These are phyloP conservation scores for Eupeodes luniger DNA, from an alignment of 2,888 invertebrate genomes.

Conservation along the genomic window DNA sequence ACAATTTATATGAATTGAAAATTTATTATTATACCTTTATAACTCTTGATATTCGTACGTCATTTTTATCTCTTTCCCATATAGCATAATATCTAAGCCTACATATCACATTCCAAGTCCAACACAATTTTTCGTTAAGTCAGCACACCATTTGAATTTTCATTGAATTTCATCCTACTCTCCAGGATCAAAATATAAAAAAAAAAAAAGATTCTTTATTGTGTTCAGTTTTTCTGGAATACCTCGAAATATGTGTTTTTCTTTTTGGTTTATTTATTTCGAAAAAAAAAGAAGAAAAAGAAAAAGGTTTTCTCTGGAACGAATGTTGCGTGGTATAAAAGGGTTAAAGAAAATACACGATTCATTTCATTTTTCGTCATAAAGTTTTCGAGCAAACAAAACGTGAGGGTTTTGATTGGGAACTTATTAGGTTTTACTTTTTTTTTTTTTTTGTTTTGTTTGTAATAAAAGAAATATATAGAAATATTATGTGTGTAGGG, in stretches of 20 bases:
- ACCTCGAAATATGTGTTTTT: conserved; percentile 3
- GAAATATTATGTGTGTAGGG: background rate
- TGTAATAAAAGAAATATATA: background rate
- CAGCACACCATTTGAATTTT: conserved; percentile 42
- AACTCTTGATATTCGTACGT: conserved; percentile 32
- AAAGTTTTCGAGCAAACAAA: conserved; percentile 12
- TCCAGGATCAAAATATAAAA: background rate
- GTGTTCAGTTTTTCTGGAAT: conserved; percentile 8
- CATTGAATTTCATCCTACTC: background rate
- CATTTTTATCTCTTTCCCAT: conserved; percentile 23
- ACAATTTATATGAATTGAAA: background rate
- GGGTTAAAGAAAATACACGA: conserved; percentile 8
- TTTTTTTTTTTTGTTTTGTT: background rate
- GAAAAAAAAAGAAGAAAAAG: background rate
- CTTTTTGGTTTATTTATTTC: conserved; percentile 1
- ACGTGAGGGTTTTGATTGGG: conserved; percentile 27
- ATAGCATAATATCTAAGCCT: background rate
- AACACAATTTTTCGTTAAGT: conserved; percentile 9
- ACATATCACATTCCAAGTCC: background rate
- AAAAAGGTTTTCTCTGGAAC: background rate
- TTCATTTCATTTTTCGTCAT: conserved; percentile 4
- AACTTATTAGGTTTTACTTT: background rate
- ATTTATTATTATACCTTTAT: conserved; percentile 21
- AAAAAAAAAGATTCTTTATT: conserved; percentile 7
- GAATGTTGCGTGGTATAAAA: background rate